Conservation (phyloP, 2,113 vertebrate species). For the Fregata magnificens region DNA sequence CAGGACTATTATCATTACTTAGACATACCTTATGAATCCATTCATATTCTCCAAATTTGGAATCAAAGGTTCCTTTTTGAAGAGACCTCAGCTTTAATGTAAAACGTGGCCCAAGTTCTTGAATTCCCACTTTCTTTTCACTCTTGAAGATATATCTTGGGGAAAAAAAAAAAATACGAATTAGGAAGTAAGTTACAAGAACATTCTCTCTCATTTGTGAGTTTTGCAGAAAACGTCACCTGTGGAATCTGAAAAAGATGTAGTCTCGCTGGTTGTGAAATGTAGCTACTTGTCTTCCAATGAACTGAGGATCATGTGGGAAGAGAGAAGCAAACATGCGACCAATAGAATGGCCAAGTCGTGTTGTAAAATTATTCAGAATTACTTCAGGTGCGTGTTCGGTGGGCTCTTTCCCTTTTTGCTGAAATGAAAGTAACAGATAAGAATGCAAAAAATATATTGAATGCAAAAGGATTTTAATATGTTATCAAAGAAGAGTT, state of each 20-base stretch:
- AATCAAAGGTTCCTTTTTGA: conserved; percentile 98
- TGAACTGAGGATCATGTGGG: conserved; percentile 92
- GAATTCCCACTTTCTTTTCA: conserved; percentile 96
- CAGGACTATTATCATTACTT: background rate
- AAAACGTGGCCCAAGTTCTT: conserved; percentile 96
- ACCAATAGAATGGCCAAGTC: conserved; percentile 90
- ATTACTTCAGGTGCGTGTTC: conserved; percentile 92
- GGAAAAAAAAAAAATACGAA: background rate
- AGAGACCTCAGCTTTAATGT: conserved; percentile 95
- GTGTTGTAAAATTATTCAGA: conserved; percentile 93
- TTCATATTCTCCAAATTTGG: conserved; percentile 97
- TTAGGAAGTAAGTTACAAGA: background rate
- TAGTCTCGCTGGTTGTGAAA: conserved; percentile 99
- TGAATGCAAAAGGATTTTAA: background rate
- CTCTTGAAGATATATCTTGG: conserved; percentile 93
- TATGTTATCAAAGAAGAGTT: background rate
- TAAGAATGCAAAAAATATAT: background rate
- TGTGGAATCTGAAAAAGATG: conserved; percentile 96
- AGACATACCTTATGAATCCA: conserved; percentile 95
- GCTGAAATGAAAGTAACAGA: conserved; percentile 65
- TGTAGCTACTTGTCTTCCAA: conserved; percentile 94
- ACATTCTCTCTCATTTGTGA: background rate
- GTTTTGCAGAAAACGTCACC: conserved; percentile 69
- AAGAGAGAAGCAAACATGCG: conserved; percentile 94
- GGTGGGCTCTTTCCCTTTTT: conserved; percentile 90